A percentile compares a stretch with the other conserved stretches of the same genome.
Evolutionary conservation across 2,797 vertebrate genomes (phyloP).

Genomic region (Enoplosus armatus): DNA sequence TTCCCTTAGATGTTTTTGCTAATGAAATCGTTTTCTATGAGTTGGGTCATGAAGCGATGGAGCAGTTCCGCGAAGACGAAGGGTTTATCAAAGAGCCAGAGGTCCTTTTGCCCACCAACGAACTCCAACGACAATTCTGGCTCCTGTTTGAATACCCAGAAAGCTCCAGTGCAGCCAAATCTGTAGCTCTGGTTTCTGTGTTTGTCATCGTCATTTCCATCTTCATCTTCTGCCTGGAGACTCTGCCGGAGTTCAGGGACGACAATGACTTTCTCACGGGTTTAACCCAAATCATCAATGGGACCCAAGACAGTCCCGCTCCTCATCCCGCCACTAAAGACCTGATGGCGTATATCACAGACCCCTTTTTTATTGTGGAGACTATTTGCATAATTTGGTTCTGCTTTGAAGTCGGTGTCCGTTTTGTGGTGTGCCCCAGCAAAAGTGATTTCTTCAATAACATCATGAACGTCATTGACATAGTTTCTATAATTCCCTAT

Average conservation of each 20-base stretch:
- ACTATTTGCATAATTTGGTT: slow-evolving; percentile 98
- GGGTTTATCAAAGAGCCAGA: slow-evolving; percentile 96
- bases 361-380: slow-evolving; percentile 98
- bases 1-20: slow-evolving; percentile 95
- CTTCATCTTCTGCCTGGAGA: slow-evolving; percentile 98
- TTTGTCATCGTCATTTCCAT: slow-evolving; percentile 97
- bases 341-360: slow-evolving; percentile 86
- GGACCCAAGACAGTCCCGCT: slow-evolving; percentile 78
- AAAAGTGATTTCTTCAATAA: slow-evolving; percentile 96
- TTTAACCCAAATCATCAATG: slow-evolving; percentile 75
- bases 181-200: slow-evolving; percentile 95
- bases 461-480: slow-evolving; percentile 98
- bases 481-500: slow-evolving; percentile 97
- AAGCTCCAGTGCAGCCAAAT: slow-evolving; percentile 94
- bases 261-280: slow-evolving; percentile 80
- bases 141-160: slow-evolving; percentile 98
- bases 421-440: slow-evolving; percentile 96
- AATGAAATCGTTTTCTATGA: slow-evolving; percentile 98
- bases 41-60: slow-evolving; percentile 94
- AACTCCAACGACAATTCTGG: slow-evolving; percentile 96
- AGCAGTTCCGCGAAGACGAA: slow-evolving; percentile 97
- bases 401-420: slow-evolving; percentile 93
- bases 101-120: slow-evolving; percentile 91
- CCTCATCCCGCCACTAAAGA: slow-evolving; percentile 70
- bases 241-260: slow-evolving; percentile 95